Conservation (phyloP, 2,888 invertebrate species). For the Acrobasis repandana region DNA sequence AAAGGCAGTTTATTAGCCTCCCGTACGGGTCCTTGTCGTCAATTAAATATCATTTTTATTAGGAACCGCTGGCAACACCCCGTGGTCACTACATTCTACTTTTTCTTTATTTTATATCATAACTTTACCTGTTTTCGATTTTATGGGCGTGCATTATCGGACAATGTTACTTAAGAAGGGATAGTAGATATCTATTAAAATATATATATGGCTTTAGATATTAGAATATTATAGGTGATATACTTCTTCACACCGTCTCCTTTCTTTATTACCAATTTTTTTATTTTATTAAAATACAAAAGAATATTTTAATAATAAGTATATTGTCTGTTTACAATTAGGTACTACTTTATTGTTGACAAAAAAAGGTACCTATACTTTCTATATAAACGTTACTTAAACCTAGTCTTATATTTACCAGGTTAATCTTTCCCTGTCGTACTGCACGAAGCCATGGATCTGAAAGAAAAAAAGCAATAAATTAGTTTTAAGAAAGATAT, state of each 20-base stretch:
- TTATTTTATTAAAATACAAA: too few species aligned
- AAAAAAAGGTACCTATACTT: too few species aligned
- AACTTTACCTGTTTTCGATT: conserved; percentile 48
- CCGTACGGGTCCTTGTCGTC: conserved; percentile 75
- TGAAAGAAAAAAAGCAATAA: conserved; percentile 50
- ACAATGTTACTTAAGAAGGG: conserved; percentile 40
- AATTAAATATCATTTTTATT: conserved; percentile 83
- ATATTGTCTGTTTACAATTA: too few species aligned
- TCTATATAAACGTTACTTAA: too few species aligned
- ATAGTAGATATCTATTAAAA: conserved; percentile 13
- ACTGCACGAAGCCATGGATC: conserved; percentile 55
- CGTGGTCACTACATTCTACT: conserved; percentile 57
- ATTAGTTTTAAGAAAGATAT: conserved; percentile 35
- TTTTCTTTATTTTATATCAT: conserved; percentile 56
- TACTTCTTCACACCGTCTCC: neutral
- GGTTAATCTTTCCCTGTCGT: conserved; percentile 21
- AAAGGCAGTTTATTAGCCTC: conserved; percentile 78
- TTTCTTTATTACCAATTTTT: too few species aligned
- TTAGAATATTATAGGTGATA: neutral
- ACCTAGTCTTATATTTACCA: conserved; percentile 1
- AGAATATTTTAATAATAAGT: too few species aligned
- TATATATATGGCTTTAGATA: neutral
- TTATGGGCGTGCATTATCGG: conserved; percentile 41
- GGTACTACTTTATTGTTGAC: too few species aligned
- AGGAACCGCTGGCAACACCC: conserved; percentile 69